Conservation (phyloP, 2,797 vertebrate genomes). For the Poliocrania exsul region DNA sequence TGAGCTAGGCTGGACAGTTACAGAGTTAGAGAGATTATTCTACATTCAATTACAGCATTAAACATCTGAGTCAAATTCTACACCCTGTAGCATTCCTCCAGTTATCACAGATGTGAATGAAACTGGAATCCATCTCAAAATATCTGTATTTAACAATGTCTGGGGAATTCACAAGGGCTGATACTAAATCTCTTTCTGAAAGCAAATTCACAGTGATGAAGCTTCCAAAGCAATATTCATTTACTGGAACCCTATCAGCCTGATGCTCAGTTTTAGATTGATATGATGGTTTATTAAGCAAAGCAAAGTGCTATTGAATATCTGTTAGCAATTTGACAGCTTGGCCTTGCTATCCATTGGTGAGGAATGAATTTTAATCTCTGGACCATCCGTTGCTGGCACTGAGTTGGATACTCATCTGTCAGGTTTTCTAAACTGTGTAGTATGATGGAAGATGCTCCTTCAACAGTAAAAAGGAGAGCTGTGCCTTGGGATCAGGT, state of each 20-base stretch:
- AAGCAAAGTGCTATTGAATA: slow-evolving; percentile 56
- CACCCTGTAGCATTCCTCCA: neutral
- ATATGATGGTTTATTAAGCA: slow-evolving; percentile 59
- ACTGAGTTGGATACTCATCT: neutral
- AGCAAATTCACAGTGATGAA: slow-evolving; percentile 11
- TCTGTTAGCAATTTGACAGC: slow-evolving; percentile 42
- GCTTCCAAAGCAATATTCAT: slow-evolving; percentile 52
- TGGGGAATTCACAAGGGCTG: slow-evolving; percentile 20
- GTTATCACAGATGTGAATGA: slow-evolving; percentile 8
- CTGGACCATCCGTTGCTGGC: neutral
- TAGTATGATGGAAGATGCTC: neutral
- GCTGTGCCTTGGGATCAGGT: neutral
- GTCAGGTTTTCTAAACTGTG: neutral
- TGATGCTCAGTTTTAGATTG: slow-evolving; percentile 36
- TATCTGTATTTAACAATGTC: slow-evolving; percentile 15
- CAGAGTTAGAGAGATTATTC: neutral
- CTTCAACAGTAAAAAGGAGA: neutral
- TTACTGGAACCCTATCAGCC: slow-evolving; percentile 47
- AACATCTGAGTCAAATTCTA: neutral
- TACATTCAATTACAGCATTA: neutral
- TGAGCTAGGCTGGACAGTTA: neutral
- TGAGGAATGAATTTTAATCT: slow-evolving; percentile 49
- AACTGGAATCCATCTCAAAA: slow-evolving; percentile 20
- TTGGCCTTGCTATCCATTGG: neutral
- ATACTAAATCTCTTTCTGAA: slow-evolving; percentile 38